Conservation (phyloP, 2,113 vertebrate species). For the Bubalus kerabau region DNA sequence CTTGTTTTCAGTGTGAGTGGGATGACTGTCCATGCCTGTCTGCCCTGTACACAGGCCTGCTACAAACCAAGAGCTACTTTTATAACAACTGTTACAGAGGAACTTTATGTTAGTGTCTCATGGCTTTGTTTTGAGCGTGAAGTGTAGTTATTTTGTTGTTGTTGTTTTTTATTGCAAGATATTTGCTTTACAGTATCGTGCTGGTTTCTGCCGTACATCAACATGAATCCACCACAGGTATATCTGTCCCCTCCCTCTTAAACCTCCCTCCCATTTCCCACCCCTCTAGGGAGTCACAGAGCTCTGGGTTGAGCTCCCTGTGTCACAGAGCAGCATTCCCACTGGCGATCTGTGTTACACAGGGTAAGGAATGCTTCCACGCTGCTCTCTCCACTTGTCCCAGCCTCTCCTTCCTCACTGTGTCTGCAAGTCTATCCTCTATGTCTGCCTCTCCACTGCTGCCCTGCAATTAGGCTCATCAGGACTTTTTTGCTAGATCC, state of each 20-base stretch:
- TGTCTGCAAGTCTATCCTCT: not conserved
- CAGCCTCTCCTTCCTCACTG: not conserved
- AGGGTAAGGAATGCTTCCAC: not conserved
- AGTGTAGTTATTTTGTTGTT: not conserved
- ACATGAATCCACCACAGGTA: not conserved
- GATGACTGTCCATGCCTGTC: not conserved
- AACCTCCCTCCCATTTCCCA: not conserved
- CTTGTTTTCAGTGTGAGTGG: constrained; percentile 24
- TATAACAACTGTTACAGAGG: not conserved
- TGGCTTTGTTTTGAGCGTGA: not conserved
- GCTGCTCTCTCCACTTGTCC: not conserved
- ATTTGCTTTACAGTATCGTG: not conserved
- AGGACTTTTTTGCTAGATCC: not conserved
- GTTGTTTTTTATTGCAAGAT: not conserved
- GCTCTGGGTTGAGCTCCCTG: not conserved
- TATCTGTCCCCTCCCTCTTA: not conserved
- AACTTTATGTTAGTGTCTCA: not conserved
- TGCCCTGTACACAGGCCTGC: not conserved
- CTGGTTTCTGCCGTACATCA: not conserved
- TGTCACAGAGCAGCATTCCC: not conserved
- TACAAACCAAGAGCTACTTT: not conserved
- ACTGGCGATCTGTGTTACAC: not conserved
- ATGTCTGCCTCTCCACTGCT: not conserved
- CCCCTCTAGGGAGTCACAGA: not conserved
- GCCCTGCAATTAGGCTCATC: not conserved